Evolutionary conservation across 2,888 invertebrate genomes (phyloP), one percentile per base, ranked within the genome.

Genomic region (Gymnocheta viridis): DNA sequence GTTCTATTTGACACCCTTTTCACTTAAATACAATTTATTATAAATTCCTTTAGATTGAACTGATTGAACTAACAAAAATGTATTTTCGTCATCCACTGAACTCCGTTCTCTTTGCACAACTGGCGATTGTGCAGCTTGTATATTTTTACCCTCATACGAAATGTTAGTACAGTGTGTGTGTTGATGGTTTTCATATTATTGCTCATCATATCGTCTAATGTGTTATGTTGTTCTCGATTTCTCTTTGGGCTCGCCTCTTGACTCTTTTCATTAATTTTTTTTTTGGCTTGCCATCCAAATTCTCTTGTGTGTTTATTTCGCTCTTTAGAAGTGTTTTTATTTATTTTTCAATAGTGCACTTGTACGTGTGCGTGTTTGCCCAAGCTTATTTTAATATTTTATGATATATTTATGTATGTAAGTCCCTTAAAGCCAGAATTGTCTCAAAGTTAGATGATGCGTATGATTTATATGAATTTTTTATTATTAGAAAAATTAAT

Each of bases 81-180:
- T 67, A 72, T 86, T 83, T 81, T 83, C 81, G 70, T 79, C 82
- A 80, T 86, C 85, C 84, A 86, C 82, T 86, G 79, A 85, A 84
- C 83, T 85, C 82, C 82, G 86, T 85, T 86, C 86, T 86, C 85
- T 87, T 85, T 67, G 72, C 81, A 85, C 86, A 85, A 86, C 86
- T 86, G 85, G 84, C 29, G 70, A 58, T 64, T 64, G 70, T 82
- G 51, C 81, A 84, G 81, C 62, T 78, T 78, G 64, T 79, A 32
- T 81, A 62, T 60, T 58, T 76, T 84, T 81, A 77, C 83, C 77
- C 80, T 66, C 76, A 51, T 58, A 60, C 38, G 72, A 79, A 74
- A 64, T 62, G 58, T 54, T 64, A 44, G 60, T 58, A 64, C 22
- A 38, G 44, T 62, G 62, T 62, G 38, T 60, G 22, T 62, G 56